A percentile compares a stretch with the other conserved stretches of the same genome.
Conservation (phyloP, 92 coral and sea anemone genomes). For the Umimayanthus kanabou region DNA sequence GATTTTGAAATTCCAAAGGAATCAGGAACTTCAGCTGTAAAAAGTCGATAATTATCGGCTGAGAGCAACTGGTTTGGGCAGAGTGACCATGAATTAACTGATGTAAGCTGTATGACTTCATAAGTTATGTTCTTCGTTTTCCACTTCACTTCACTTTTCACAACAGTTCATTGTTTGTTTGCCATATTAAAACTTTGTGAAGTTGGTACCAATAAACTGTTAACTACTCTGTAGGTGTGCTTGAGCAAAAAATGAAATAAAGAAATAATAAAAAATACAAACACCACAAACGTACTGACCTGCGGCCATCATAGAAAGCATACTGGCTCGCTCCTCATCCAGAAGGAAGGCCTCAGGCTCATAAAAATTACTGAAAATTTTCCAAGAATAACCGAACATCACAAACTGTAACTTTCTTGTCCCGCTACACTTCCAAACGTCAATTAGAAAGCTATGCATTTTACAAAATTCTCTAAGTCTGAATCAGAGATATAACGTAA, state of each 20-base stretch:
- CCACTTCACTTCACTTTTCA: not conserved
- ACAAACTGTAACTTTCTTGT: not conserved
- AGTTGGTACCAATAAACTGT: not conserved
- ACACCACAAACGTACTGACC: constrained; percentile 44
- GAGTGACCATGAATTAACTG: constrained; percentile 3
- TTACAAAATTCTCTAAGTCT: not conserved
- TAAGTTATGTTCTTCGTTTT: not conserved
- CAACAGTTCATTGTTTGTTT: not conserved
- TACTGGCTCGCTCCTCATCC: constrained; percentile 95
- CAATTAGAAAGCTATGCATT: not conserved
- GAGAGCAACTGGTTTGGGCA: constrained; percentile 42
- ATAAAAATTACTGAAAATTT: constrained; percentile 69
- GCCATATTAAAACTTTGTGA: not conserved
- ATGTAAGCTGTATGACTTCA: not conserved
- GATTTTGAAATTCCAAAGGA: not conserved
- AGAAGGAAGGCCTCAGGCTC: constrained; percentile 83
- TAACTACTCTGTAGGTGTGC: not conserved
- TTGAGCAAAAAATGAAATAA: not conserved
- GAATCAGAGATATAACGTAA: not conserved
- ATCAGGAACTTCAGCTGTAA: constrained; percentile 20
- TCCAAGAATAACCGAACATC: not conserved
- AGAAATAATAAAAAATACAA: not conserved
- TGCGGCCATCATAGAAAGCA: constrained; percentile 99
- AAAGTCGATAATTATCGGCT: constrained; percentile 29
- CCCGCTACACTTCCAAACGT: not conserved